These are phyloP conservation scores for Nibea albiflora DNA, from an alignment of 2,113 vertebrate species.

Conservation along the genomic window DNA sequence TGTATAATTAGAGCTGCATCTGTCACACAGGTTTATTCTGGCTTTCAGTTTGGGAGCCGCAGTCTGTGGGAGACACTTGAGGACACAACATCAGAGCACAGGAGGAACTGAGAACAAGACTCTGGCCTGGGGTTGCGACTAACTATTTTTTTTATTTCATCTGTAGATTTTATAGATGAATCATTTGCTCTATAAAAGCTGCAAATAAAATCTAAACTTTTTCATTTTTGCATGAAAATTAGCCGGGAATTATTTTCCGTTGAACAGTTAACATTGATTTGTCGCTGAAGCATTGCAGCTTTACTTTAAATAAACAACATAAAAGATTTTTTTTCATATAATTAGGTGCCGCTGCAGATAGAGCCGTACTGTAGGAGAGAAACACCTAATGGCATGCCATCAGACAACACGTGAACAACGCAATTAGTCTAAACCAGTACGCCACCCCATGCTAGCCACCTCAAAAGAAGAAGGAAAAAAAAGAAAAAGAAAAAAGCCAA, in stretches of 20 bases:
- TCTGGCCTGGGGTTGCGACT: neutral
- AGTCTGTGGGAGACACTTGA: conserved; percentile 48
- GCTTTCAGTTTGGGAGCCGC: conserved; percentile 65
- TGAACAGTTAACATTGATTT: too few relatives aligned
- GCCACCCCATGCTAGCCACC: neutral
- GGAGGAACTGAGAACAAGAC: neutral
- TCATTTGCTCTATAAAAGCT: too few relatives aligned
- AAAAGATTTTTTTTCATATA: conserved; percentile 1
- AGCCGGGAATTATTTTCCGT: too few relatives aligned
- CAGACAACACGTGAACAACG: conserved; percentile 39
- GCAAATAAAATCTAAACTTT: too few relatives aligned
- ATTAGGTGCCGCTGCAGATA: neutral
- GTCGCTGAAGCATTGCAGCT: too few relatives aligned
- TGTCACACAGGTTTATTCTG: conserved; percentile 76
- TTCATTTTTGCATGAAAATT: too few relatives aligned
- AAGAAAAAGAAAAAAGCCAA: conserved; percentile 21
- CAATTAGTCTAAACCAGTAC: conserved; percentile 48
- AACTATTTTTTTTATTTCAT: too few relatives aligned
- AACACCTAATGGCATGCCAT: conserved; percentile 14
- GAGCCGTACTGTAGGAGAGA: conserved; percentile 15
- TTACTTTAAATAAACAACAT: too few relatives aligned
- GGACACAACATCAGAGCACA: conserved; percentile 41
- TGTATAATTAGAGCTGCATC: conserved; percentile 87
- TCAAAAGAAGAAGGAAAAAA: conserved; percentile 25
- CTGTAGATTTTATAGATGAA: too few relatives aligned